A percentile compares a stretch with the other conserved stretches of the same genome.
Conservation (phyloP, 1,140 invertebrate species). For the Zaprionus davidi region DNA sequence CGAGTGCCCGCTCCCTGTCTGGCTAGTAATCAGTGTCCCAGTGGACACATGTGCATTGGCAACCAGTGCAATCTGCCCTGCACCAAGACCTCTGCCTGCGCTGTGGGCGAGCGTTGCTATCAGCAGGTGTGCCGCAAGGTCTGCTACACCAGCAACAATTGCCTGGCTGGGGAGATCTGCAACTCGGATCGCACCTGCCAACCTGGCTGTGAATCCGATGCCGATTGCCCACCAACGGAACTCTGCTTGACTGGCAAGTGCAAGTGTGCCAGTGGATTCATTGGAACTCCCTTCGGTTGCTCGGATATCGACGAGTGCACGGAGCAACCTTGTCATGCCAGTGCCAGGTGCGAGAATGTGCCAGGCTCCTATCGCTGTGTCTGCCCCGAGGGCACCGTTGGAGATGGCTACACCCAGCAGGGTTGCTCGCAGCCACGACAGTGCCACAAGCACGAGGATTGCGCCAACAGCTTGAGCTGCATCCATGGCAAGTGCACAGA, state of each 20-base stretch:
- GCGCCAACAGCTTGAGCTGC: conserved; percentile 90
- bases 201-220: conserved; percentile 91
- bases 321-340: conserved; percentile 91
- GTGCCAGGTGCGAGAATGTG: conserved; percentile 91
- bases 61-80: conserved; percentile 91
- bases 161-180: conserved; percentile 94
- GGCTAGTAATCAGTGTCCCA: conserved; percentile 88
- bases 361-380: conserved; percentile 92
- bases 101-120: conserved; percentile 92
- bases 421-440: conserved; percentile 91
- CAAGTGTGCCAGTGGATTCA: conserved; percentile 90
- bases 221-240: conserved; percentile 92
- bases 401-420: conserved; percentile 89
- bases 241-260: conserved; percentile 93
- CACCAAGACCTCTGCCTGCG: conserved; percentile 89
- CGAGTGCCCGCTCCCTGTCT: conserved; percentile 89
- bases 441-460: conserved; percentile 89
- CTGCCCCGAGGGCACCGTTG: conserved; percentile 91
- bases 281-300: conserved; percentile 89
- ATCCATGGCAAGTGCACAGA: conserved; percentile 90
- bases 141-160: conserved; percentile 95
- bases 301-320: conserved; percentile 92
- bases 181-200: conserved; percentile 91
- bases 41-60: conserved; percentile 89
- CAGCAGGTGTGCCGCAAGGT: conserved; percentile 92